phyloP scores from a whole-genome alignment of 2,113 vertebrate species.

The Dasyornis broadbenti region DNA sequence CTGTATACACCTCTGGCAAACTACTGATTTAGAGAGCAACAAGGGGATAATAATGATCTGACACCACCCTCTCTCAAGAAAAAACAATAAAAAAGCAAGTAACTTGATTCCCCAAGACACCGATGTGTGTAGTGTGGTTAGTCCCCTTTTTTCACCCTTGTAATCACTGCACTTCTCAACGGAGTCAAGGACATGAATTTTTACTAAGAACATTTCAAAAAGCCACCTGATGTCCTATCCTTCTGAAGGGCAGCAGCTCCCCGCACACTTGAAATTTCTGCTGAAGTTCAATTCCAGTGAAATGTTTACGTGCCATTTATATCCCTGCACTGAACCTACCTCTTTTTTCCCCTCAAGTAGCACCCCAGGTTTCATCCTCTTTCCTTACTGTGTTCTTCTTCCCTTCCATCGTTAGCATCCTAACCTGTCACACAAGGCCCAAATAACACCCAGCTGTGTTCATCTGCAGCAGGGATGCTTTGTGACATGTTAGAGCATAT shows the following conservation, averaged over 20 bases:
- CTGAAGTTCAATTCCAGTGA: background rate
- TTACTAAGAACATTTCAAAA: background rate
- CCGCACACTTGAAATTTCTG: background rate
- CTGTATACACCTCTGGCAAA: background rate
- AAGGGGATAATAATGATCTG: background rate
- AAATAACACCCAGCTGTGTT: background rate
- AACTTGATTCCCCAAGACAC: background rate
- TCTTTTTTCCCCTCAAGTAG: background rate
- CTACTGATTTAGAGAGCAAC: background rate
- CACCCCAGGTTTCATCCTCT: background rate
- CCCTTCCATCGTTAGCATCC: background rate
- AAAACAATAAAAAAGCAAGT: background rate
- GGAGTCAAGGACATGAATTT: background rate
- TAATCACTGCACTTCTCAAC: background rate
- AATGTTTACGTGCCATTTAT: background rate
- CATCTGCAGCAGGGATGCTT: background rate
- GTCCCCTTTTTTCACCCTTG: background rate
- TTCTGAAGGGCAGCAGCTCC: background rate
- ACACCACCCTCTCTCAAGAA: background rate
- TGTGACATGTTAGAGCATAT: background rate
- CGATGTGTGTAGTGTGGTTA: background rate
- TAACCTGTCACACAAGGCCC: background rate
- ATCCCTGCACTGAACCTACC: background rate
- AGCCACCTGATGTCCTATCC: background rate
- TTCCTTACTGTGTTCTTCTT: background rate